These are phyloP conservation scores for Muraenolepis orangiensis DNA, from an alignment of 2,797 vertebrate species.

Conservation along the genomic window DNA sequence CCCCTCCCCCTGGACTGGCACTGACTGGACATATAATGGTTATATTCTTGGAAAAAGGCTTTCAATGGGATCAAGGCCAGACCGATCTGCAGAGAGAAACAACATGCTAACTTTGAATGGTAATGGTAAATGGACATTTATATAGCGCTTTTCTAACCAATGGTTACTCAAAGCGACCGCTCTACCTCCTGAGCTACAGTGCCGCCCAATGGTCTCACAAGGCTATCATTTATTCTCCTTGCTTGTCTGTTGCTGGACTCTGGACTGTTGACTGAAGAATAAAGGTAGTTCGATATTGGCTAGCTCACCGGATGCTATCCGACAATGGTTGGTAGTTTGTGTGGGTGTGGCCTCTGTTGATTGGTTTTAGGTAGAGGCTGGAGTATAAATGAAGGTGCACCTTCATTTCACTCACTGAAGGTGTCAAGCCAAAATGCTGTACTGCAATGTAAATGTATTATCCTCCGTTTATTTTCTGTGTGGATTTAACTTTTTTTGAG, in stretches of 20 bases:
- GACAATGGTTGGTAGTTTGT: background rate
- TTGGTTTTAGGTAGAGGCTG: background rate
- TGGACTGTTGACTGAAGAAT: background rate
- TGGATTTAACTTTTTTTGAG: background rate
- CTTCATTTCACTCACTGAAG: background rate
- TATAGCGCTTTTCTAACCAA: no score
- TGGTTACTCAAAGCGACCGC: no score
- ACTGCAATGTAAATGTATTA: background rate
- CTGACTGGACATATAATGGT: no score
- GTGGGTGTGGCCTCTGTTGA: background rate
- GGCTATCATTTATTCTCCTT: no score
- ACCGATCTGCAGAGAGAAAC: no score
- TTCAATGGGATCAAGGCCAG: no score
- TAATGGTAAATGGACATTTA: no score
- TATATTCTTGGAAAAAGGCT: no score
- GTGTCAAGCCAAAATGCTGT: background rate
- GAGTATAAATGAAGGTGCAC: background rate
- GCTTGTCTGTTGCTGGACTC: background rate
- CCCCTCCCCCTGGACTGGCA: no score
- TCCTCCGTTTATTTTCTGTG: background rate
- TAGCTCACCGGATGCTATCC: background rate
- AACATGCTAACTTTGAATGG: no score
- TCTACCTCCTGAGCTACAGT: no score
- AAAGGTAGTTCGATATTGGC: background rate
- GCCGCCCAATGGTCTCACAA: no score